phyloP scores from a whole-genome alignment of 2,797 vertebrate genomes.

The Tolypeutes matacus region DNA sequence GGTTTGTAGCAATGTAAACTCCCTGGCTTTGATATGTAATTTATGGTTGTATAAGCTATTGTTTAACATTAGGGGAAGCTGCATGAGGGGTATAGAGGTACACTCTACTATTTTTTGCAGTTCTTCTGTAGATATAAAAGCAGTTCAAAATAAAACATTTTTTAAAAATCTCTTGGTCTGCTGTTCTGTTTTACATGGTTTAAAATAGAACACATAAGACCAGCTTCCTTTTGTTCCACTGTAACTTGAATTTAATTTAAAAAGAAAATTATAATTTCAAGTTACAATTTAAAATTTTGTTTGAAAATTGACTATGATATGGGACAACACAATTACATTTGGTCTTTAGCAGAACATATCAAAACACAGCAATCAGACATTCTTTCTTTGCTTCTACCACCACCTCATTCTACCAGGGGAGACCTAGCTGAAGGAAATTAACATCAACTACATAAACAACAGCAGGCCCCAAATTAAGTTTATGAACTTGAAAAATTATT shows the following conservation, averaged over 20 bases:
- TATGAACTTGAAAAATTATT: slow-evolving; percentile 14
- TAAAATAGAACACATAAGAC: slow-evolving; percentile 5
- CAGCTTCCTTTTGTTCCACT: background rate
- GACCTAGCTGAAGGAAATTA: background rate
- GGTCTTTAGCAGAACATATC: background rate
- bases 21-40: background rate
- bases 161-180: background rate
- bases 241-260: background rate
- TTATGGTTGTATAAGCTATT: background rate
- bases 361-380: background rate
- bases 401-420: background rate
- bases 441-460: background rate
- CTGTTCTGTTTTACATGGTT: background rate
- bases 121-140: slow-evolving; percentile 4
- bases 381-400: background rate
- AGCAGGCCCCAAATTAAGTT: background rate
- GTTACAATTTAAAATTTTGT: background rate
- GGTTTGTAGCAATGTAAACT: background rate
- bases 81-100: background rate
- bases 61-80: background rate
- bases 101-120: background rate
- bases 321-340: background rate
- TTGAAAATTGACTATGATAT: background rate
- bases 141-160: background rate
- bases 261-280: background rate